A percentile compares a stretch with the other conserved stretches of the same genome.
These are phyloP conservation scores for Eupeodes latifasciatus DNA, from an alignment of 2,888 invertebrate species.

Conservation along the genomic window DNA sequence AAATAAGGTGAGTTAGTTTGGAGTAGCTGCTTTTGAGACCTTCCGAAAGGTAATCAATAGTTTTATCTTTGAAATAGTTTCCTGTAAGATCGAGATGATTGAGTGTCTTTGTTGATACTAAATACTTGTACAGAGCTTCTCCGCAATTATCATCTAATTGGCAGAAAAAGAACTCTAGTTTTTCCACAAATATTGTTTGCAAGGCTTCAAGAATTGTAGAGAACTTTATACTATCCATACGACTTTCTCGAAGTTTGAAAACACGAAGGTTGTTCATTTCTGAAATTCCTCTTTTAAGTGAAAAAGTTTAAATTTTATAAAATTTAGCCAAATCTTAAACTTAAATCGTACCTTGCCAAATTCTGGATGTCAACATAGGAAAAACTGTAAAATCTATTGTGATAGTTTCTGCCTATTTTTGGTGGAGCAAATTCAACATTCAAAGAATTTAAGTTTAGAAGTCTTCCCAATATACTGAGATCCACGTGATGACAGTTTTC, in stretches of 20 bases:
- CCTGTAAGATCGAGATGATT: constrained; percentile 79
- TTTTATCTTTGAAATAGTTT: constrained; percentile 77
- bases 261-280: constrained; percentile 76
- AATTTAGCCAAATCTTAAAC: too few species aligned
- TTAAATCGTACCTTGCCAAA: constrained; percentile 77
- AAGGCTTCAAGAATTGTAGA: constrained; percentile 77
- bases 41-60: constrained; percentile 66
- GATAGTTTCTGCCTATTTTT: constrained; percentile 77
- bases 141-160: constrained; percentile 80
- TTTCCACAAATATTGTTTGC: constrained; percentile 77
- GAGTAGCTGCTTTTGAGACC: constrained; percentile 57
- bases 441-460: constrained; percentile 78
- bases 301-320: neutral
- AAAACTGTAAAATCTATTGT: constrained; percentile 79
- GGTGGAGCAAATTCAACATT: constrained; percentile 81
- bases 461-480: constrained; percentile 79
- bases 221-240: constrained; percentile 80
- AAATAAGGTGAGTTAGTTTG: constrained; percentile 78
- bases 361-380: constrained; percentile 79
- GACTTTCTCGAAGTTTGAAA: constrained; percentile 81
- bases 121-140: constrained; percentile 76
- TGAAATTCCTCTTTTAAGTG: constrained; percentile 77
- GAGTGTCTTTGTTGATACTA: constrained; percentile 76
- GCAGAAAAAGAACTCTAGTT: constrained; percentile 80
- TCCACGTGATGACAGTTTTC: constrained; percentile 81